Conservation (phyloP, 1,140 invertebrate species). For the Drosophila subpulchrella region DNA sequence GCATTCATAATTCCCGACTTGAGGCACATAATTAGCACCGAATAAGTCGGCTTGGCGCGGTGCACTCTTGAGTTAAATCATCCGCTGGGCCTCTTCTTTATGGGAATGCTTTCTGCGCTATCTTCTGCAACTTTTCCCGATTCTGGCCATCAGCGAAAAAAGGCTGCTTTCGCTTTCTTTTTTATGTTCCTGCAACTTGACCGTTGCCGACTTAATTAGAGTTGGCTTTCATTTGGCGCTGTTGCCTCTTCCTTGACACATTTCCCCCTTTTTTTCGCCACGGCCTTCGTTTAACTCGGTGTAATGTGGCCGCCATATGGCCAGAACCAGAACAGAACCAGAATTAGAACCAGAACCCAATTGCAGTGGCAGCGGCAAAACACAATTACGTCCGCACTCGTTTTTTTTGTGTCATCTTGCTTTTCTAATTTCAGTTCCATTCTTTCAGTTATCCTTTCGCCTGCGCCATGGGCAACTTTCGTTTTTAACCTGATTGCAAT, state of each 20-base stretch:
- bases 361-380: constrained; percentile 47
- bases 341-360: constrained; percentile 28
- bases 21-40: constrained; percentile 55
- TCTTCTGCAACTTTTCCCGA: constrained; percentile 23
- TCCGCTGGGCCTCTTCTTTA: constrained; percentile 33
- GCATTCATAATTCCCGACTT: constrained; percentile 55
- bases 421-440: constrained; percentile 64
- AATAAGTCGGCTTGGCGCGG: constrained; percentile 49
- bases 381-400: constrained; percentile 64
- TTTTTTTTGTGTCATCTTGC: constrained; percentile 47
- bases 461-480: constrained; percentile 49
- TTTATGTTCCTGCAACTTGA: constrained; percentile 41
- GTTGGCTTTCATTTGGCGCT: constrained; percentile 51
- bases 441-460: constrained; percentile 46
- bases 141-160: constrained; percentile 3
- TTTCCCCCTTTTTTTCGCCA: constrained; percentile 7
- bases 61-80: constrained; percentile 67
- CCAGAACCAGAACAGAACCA: constrained; percentile 36
- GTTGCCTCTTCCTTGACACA: constrained; percentile 27
- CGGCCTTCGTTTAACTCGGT: constrained; percentile 36
- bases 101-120: constrained; percentile 16
- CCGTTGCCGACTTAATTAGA: constrained; percentile 72
- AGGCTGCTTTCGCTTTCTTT: constrained; percentile 22
- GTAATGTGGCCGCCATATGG: constrained; percentile 62
- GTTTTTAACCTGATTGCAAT: constrained; percentile 66